These are phyloP conservation scores for Paracentrotus lividus DNA, from an alignment of 53 echinoderm and acorn worm genomes.

Conservation along the genomic window DNA sequence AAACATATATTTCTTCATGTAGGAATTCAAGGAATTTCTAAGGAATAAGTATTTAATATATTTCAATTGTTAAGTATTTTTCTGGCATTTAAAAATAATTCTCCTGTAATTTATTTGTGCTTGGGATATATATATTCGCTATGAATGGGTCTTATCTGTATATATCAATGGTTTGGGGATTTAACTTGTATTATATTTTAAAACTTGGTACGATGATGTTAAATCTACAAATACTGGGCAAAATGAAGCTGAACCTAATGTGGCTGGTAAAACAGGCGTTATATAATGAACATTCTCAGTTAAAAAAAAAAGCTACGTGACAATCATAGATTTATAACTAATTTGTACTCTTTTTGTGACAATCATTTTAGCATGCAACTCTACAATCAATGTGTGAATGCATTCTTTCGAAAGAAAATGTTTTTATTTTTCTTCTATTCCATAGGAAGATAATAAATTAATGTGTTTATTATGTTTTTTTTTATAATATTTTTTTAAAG, in stretches of 20 bases:
- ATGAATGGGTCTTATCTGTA: background rate
- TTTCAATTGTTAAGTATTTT: background rate
- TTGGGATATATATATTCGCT: background rate
- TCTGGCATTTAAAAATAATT: background rate
- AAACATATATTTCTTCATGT: background rate
- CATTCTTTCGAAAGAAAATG: background rate
- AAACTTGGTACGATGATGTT: background rate
- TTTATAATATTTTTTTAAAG: background rate
- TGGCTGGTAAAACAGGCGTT: background rate
- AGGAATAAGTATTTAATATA: background rate
- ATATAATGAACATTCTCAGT: background rate
- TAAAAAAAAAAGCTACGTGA: background rate
- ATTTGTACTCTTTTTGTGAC: slow-evolving; percentile 24
- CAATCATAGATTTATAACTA: background rate
- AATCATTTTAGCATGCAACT: slow-evolving; percentile 26
- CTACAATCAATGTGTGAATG: background rate
- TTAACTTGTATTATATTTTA: background rate
- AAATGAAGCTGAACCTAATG: background rate
- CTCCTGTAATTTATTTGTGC: background rate
- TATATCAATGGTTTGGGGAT: background rate
- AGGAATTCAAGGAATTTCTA: background rate
- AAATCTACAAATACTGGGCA: background rate
- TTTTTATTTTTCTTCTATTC: background rate
- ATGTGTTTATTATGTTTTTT: background rate
- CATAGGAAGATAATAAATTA: background rate